These are phyloP conservation scores for Dendrolimus pini DNA, from an alignment of 2,888 invertebrate genomes.

Conservation along the genomic window DNA sequence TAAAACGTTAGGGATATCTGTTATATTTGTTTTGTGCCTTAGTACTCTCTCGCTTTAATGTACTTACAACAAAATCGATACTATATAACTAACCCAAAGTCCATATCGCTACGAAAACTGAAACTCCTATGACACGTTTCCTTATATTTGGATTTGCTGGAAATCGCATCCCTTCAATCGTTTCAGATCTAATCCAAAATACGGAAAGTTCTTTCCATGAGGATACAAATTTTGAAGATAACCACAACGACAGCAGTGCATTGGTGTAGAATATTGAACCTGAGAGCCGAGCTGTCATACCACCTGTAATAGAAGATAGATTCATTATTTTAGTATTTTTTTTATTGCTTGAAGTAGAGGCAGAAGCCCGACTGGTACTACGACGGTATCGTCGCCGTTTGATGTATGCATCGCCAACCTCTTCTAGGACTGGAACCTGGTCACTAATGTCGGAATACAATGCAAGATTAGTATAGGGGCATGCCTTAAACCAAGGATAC, in stretches of 20 bases:
- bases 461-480: too few species aligned
- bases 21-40: too few species aligned
- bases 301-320: constrained; percentile 25
- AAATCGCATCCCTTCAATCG: constrained; percentile 22
- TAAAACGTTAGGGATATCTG: too few species aligned
- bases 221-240: constrained; percentile 61
- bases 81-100: constrained; percentile 32
- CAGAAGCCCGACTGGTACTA: too few species aligned
- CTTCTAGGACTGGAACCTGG: too few species aligned
- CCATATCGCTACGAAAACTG: constrained; percentile 28
- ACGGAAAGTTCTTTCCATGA: constrained; percentile 39
- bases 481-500: too few species aligned
- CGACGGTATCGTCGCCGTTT: too few species aligned
- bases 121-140: constrained; percentile 29
- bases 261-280: constrained; percentile 75
- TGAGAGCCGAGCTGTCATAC: constrained; percentile 42
- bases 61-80: background rate
- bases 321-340: too few species aligned
- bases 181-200: constrained; percentile 40
- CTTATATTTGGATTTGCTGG: constrained; percentile 34
- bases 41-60: too few species aligned
- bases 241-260: constrained; percentile 61
- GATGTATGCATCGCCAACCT: too few species aligned
- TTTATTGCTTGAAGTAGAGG: too few species aligned
- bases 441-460: too few species aligned